Conservation (phyloP, 2,888 invertebrate species). For the Beris chalybata region DNA sequence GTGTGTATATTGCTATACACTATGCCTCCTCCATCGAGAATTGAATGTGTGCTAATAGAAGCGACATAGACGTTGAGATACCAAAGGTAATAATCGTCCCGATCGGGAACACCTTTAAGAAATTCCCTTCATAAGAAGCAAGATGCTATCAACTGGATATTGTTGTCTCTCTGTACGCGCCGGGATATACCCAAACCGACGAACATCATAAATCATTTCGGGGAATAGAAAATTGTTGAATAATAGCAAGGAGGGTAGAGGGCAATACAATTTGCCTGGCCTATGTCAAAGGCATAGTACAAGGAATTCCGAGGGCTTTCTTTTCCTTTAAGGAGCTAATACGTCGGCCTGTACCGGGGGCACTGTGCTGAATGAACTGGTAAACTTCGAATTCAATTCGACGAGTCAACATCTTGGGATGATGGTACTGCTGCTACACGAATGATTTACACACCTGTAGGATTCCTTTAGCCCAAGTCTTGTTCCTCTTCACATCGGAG, state of each 20-base stretch:
- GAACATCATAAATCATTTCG: conserved; percentile 29
- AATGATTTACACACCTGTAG: conserved; percentile 40
- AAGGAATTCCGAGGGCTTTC: too few relatives aligned
- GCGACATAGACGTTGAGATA: too few relatives aligned
- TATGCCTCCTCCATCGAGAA: too few relatives aligned
- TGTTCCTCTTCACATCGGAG: conserved; percentile 6
- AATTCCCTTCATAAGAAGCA: not conserved
- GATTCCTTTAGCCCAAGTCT: conserved; percentile 22
- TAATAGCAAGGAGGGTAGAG: conserved; percentile 12
- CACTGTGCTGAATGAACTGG: not conserved
- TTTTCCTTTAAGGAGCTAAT: too few relatives aligned
- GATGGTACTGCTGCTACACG: not conserved
- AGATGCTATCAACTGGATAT: not conserved
- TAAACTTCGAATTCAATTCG: conserved; percentile 19
- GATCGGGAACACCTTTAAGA: not conserved
- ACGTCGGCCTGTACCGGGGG: too few relatives aligned
- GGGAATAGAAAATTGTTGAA: conserved; percentile 30
- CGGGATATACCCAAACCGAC: not conserved
- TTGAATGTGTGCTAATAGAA: too few relatives aligned
- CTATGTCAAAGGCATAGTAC: conserved; percentile 12
- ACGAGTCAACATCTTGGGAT: conserved; percentile 14
- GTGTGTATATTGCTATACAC: not conserved
- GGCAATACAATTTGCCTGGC: conserved; percentile 31
- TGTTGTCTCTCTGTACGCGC: conserved; percentile 5
- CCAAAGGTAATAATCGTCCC: not conserved